Evolutionary conservation across 2,888 invertebrate species (phyloP).

Genomic region (Helleia helle): DNA sequence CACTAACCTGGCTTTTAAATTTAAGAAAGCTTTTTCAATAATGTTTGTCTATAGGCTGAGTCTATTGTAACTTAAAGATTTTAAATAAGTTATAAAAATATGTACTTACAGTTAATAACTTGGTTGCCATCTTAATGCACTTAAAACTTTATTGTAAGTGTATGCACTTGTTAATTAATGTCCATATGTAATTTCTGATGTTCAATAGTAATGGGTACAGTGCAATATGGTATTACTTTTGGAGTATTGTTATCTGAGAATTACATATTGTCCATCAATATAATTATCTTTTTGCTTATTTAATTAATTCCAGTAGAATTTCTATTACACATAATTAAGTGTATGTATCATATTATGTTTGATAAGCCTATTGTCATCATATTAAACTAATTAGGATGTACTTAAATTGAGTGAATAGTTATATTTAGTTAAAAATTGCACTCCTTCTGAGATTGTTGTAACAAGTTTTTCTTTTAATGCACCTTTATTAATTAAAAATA

Average conservation of each 20-base stretch:
- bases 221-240: slow-evolving; percentile 41
- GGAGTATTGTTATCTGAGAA: slow-evolving; percentile 7
- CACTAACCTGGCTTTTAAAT: slow-evolving; percentile 57
- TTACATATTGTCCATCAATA: slow-evolving; percentile 2
- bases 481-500: slow-evolving; percentile 46
- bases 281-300: background rate
- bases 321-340: slow-evolving; percentile 26
- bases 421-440: slow-evolving; percentile 48
- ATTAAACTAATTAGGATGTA: slow-evolving; percentile 39
- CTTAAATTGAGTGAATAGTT: slow-evolving; percentile 36
- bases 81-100: slow-evolving; percentile 25
- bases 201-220: slow-evolving; percentile 41
- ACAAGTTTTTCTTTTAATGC: slow-evolving; percentile 43
- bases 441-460: slow-evolving; percentile 43
- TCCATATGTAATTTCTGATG: slow-evolving; percentile 35
- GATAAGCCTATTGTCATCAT: slow-evolving; percentile 31
- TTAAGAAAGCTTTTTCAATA: slow-evolving; percentile 47
- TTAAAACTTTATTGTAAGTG: slow-evolving; percentile 16
- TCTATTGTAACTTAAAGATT: slow-evolving; percentile 28
- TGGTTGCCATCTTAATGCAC: slow-evolving; percentile 30
- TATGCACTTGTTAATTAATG: slow-evolving; percentile 17
- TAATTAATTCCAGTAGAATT: slow-evolving; percentile 35
- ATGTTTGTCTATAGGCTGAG: slow-evolving; percentile 57
- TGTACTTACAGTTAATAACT: slow-evolving; percentile 36
- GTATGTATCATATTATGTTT: slow-evolving; percentile 32